Evolutionary conservation across 1,140 invertebrate genomes (phyloP), one percentile per base, ranked within the genome.

Genomic region (Phymastichus coffea): DNA sequence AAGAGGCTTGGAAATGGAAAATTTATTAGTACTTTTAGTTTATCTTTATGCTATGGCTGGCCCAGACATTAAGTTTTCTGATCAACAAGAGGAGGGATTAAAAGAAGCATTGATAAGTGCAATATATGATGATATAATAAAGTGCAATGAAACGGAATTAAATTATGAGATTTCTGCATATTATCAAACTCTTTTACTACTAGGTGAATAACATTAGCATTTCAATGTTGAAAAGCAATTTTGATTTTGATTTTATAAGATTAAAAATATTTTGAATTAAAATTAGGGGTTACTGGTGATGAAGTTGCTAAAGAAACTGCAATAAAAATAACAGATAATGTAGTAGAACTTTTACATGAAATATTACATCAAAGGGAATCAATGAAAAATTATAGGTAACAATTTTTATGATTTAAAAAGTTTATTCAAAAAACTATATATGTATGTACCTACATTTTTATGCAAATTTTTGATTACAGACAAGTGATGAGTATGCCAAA

Each of bases 41-140:
- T 79, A 85, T 66, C 71, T 87, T n/a, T 88, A 86, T 64, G 84
- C 86, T 2, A 68, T 88, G 2, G 80, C 78, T 57, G 86, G 85
- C 2, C 82, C 77, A 1, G 83, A 85, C 61, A 80, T 85, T 19
- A 71, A 75, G 4, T 85, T 86, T 68, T 75, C 81, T 9, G 63
- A 72, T 8, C 72, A 80, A 25, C 82, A 85, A 68, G 83, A 85
- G 70, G 78, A 81, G n/a, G 80, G 73, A 17, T 66, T 86, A 1
- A 71, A 74, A 43, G 76, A 81, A 46, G 75, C 82, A 0, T 70
- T 88, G 9, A 79, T 78, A 15, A 78, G 80, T 22, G 85, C 85
- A 35, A 74, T 88, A 63, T 81, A 83, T 41, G 84, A 88, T 64
- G 86, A 88, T 61, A 78, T 79, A 10, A 76, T 81, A 63, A 68